These are phyloP conservation scores for Gallinago paraguaiae DNA, from an alignment of 2,113 vertebrate species.

Conservation along the genomic window DNA sequence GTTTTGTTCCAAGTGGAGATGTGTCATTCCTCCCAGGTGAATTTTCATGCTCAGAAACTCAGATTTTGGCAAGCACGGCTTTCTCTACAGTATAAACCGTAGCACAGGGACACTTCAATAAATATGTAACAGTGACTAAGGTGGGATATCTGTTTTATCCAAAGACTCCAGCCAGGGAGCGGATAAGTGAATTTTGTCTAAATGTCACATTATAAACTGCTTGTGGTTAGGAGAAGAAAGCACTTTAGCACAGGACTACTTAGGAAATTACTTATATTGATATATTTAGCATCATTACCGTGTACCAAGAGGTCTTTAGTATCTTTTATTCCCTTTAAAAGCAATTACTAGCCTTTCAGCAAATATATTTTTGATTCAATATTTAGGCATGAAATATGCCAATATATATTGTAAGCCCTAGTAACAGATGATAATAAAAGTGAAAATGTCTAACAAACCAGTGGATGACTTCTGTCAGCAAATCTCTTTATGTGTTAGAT, in stretches of 20 bases:
- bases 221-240: constrained; percentile 30
- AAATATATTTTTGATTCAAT: not conserved
- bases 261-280: constrained; percentile 50
- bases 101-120: not conserved
- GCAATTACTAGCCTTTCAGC: not conserved
- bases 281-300: constrained; percentile 21
- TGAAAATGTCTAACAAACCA: not conserved
- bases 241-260: constrained; percentile 18
- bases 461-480: not conserved
- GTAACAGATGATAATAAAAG: not conserved
- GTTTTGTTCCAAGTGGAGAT: not conserved
- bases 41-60: not conserved
- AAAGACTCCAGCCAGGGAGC: not conserved
- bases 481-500: not conserved
- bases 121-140: not conserved
- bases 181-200: constrained; percentile 36
- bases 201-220: not conserved
- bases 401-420: not conserved
- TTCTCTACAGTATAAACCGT: not conserved
- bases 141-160: not conserved
- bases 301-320: not conserved
- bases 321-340: constrained; percentile 24
- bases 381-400: not conserved
- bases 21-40: not conserved
- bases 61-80: not conserved